Evolutionary conservation across 2,888 invertebrate species (phyloP), one percentile per base, ranked within the genome.

Genomic region (Patella ulyssiponensis): DNA sequence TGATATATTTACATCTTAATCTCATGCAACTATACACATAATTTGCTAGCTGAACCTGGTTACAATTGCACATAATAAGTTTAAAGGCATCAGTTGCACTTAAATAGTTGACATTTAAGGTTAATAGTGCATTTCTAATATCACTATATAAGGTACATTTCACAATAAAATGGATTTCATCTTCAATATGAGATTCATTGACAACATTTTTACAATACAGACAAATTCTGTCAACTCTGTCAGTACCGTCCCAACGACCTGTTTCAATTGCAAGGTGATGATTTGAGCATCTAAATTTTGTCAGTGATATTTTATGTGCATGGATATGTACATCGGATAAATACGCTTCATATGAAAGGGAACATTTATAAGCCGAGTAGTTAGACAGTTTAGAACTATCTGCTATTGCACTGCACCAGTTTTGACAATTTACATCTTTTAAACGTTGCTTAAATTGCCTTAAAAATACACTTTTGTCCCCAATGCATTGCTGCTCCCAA

Each of bases 401-500:
- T 23, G 12, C 64, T 64, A 64, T 20, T 20, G 11, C 14, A n/a
- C 23, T n/a, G 14, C 20, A 64, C 64, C 64, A 64, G 64, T 64
- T 23, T 23, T 64, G 64, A n/a, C 12, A n/a, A 23, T 64, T 64
- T 33, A 33, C 33, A n/a, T 72, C 71, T 33, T 56, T 71, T n/a
- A n/a, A n/a, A n/a, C n/a, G n/a, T n/a, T n/a, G 54, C 5, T 54
- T 71, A 44, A 76, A 76, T 33, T 53, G 20, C 20, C 52, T 33
- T n/a, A 76, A 20, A 72, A 76, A 76, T 12, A 64, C 33, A 69
- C 72, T 56, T 54, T 33, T 64, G 58, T 76, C 56, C 20, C 76
- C 76, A 76, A 76, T 54, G 20, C 27, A 71, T 27, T 76, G 72
- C 20, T 51, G 44, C 15, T 71, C 58, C 76, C 76, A 76, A 27